Evolutionary conservation across 2,113 vertebrate genomes (phyloP).

Genomic region (Calidris pugnax): DNA sequence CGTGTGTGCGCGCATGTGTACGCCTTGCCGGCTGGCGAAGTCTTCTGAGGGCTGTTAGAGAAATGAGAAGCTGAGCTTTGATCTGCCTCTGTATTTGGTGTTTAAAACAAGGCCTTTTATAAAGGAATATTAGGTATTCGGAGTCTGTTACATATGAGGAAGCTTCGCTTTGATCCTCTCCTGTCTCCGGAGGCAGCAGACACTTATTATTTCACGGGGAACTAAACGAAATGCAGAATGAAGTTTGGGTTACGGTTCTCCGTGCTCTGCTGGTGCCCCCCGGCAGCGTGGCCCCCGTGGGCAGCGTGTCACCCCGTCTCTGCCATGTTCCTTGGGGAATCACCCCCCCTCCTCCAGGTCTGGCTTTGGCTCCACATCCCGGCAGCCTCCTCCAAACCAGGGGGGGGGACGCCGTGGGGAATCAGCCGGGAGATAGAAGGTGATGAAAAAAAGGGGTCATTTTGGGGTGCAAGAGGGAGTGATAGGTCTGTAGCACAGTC

Average conservation of each 20-base stretch:
- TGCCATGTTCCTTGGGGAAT: not conserved
- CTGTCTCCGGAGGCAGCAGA: conserved; percentile 50
- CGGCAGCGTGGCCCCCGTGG: not conserved
- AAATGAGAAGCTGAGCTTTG: conserved; percentile 58
- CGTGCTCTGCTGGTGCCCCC: not conserved
- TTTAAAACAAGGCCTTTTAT: conserved; percentile 73
- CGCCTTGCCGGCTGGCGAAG: not conserved
- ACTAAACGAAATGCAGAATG: conserved; percentile 42
- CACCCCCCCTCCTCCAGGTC: fast-evolving
- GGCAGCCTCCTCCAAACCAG: not conserved
- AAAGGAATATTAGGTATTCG: conserved; percentile 68
- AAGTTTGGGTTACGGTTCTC: not conserved
- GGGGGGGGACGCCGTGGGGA: not conserved
- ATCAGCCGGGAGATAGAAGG: conserved; percentile 42
- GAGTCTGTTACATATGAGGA: conserved; percentile 52
- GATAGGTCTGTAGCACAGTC: fast-evolving
- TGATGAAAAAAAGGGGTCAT: conserved; percentile 2
- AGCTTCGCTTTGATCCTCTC: conserved; percentile 62
- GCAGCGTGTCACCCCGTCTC: not conserved
- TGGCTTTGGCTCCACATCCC: not conserved
- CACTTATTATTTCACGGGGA: conserved; percentile 55
- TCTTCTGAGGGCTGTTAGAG: conserved; percentile 60
- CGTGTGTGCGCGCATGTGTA: not conserved
- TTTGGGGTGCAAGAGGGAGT: conserved; percentile 11
- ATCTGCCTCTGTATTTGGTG: conserved; percentile 70